Evolutionary conservation across 2,113 vertebrate species (phyloP).

Genomic region (Chaetura pelagica): DNA sequence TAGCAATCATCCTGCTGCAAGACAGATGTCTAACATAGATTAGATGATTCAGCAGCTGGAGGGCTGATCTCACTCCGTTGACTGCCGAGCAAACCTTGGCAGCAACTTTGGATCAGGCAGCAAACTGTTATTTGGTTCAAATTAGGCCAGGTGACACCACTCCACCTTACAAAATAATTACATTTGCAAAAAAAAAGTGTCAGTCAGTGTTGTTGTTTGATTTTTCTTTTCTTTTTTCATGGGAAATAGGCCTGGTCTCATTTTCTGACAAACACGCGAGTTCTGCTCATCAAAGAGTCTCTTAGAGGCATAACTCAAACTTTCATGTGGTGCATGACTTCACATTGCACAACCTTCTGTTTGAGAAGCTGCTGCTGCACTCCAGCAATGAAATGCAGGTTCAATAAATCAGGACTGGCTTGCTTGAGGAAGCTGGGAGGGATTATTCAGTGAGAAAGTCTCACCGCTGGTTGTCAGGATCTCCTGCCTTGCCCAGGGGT

Average conservation of each 20-base stretch:
- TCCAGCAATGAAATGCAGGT: background rate
- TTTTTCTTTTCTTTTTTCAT: background rate
- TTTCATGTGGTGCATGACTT: background rate
- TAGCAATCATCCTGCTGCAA: background rate
- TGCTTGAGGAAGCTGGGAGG: background rate
- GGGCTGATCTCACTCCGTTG: background rate
- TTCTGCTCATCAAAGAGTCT: background rate
- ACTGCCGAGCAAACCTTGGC: background rate
- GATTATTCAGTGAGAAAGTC: background rate
- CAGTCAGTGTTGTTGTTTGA: background rate
- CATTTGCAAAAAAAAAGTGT: background rate
- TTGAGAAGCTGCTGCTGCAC: background rate
- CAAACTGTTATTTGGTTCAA: background rate
- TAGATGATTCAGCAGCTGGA: constrained; percentile 55
- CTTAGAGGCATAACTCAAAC: background rate
- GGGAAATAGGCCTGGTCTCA: background rate
- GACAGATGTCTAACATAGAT: constrained; percentile 58
- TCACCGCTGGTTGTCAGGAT: background rate
- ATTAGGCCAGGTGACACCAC: background rate
- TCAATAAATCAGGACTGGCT: background rate
- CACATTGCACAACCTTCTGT: background rate
- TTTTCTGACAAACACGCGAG: background rate
- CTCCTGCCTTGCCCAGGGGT: background rate
- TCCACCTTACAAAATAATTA: background rate
- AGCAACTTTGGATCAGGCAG: constrained; percentile 1